These are phyloP conservation scores for Cotesia glomerata DNA, from an alignment of 1,140 invertebrate species.

Conservation along the genomic window DNA sequence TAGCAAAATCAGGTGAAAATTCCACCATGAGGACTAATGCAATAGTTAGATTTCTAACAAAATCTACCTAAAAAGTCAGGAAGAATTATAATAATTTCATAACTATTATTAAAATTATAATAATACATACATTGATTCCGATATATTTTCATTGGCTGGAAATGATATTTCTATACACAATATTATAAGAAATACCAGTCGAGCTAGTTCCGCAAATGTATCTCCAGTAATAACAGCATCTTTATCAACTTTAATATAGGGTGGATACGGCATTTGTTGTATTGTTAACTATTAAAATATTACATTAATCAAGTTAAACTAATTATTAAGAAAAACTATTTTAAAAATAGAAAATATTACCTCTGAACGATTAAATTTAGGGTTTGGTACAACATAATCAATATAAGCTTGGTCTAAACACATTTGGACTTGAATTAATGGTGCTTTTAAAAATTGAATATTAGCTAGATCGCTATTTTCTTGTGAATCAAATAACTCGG, in stretches of 20 bases:
- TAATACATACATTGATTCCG: slow-evolving; percentile 53
- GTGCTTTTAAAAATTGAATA: slow-evolving; percentile 26
- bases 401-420: slow-evolving; percentile 54
- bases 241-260: slow-evolving; percentile 47
- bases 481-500: slow-evolving; percentile 41
- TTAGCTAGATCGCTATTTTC: slow-evolving; percentile 29
- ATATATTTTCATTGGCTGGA: slow-evolving; percentile 55
- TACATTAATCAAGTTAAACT: slow-evolving; percentile 5
- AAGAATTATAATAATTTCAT: too few species aligned
- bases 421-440: slow-evolving; percentile 51
- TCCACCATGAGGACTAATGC: too few species aligned
- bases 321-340: slow-evolving; percentile 13
- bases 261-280: slow-evolving; percentile 60
- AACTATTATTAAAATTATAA: too few species aligned
- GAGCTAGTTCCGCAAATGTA: slow-evolving; percentile 45
- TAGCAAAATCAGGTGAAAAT: too few species aligned
- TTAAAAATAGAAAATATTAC: slow-evolving; percentile 7
- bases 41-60: too few species aligned
- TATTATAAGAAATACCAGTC: slow-evolving; percentile 52
- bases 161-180: slow-evolving; percentile 54
- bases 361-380: slow-evolving; percentile 6
- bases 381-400: slow-evolving; percentile 27
- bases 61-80: too few species aligned
- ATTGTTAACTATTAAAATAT: slow-evolving; percentile 46
- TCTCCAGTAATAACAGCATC: slow-evolving; percentile 40